These are phyloP conservation scores for Drosophila barbarae DNA, from an alignment of 2,888 invertebrate species.

Conservation along the genomic window DNA sequence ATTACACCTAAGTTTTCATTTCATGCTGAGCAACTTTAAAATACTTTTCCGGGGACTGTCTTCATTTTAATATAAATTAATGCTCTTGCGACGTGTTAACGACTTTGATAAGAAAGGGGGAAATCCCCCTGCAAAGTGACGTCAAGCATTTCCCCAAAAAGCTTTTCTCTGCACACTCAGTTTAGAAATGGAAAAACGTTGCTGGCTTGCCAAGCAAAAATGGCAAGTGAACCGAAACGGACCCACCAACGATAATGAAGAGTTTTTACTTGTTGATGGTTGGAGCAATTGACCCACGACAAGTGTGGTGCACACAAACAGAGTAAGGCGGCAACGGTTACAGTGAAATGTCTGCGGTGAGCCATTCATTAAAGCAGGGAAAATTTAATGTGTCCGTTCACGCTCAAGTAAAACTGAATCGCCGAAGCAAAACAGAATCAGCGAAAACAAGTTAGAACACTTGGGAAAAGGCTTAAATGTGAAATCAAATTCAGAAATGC, in stretches of 20 bases:
- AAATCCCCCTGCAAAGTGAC: constrained; percentile 2
- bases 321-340: constrained; percentile 17
- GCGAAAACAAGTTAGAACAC: constrained; percentile 53
- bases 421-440: constrained; percentile 55
- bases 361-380: constrained; percentile 71
- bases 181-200: constrained; percentile 48
- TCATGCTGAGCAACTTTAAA: not conserved
- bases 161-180: constrained; percentile 10
- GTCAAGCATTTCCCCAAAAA: constrained; percentile 12
- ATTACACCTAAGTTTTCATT: not conserved
- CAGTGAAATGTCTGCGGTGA: constrained; percentile 38
- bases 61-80: constrained; percentile 1
- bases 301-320: constrained; percentile 41
- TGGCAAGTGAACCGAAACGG: constrained; percentile 67
- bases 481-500: constrained; percentile 4
- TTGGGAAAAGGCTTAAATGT: constrained; percentile 7
- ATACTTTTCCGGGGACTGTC: not conserved
- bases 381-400: constrained; percentile 66
- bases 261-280: constrained; percentile 69
- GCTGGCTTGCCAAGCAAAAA: constrained; percentile 31
- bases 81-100: constrained; percentile 1
- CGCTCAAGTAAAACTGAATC: constrained; percentile 72
- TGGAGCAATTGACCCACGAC: constrained; percentile 45
- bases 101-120: constrained; percentile 2
- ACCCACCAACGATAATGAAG: constrained; percentile 60